Percentiles rank a stretch among this genome's conserved stretches.
These are phyloP conservation scores for Chrysolina oricalcia DNA, from an alignment of 2,888 invertebrate genomes.

Conservation along the genomic window DNA sequence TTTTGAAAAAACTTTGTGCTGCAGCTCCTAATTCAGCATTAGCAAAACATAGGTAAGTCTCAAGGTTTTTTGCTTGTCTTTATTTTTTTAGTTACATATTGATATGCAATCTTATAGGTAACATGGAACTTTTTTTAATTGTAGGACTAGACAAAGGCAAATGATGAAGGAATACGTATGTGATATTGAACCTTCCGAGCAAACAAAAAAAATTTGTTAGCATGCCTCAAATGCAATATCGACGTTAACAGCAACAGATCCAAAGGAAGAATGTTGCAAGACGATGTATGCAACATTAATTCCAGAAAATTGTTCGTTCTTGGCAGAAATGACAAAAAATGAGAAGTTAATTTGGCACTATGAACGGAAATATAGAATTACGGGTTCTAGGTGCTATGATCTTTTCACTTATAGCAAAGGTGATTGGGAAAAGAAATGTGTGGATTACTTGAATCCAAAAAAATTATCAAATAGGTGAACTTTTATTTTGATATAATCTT, in stretches of 20 bases:
- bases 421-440: not conserved
- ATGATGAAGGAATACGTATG: not conserved
- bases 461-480: not conserved
- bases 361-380: not conserved
- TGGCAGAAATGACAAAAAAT: not conserved
- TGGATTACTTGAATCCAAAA: not conserved
- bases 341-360: not conserved
- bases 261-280: not conserved
- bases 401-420: not conserved
- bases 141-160: not conserved
- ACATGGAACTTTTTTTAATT: not conserved
- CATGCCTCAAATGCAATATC: not conserved
- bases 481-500: not conserved
- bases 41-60: constrained; percentile 1
- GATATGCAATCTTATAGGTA: too few species aligned
- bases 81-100: not conserved
- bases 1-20: not conserved
- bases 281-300: not conserved
- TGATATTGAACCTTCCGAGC: not conserved
- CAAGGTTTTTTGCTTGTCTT: not conserved
- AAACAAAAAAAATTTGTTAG: not conserved
- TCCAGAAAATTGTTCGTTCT: not conserved
- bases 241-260: not conserved
- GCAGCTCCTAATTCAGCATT: constrained; percentile 1
- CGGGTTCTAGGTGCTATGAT: not conserved